These are phyloP conservation scores for Helarctos malayanus DNA, from an alignment of 2,797 vertebrate species.

Conservation along the genomic window DNA sequence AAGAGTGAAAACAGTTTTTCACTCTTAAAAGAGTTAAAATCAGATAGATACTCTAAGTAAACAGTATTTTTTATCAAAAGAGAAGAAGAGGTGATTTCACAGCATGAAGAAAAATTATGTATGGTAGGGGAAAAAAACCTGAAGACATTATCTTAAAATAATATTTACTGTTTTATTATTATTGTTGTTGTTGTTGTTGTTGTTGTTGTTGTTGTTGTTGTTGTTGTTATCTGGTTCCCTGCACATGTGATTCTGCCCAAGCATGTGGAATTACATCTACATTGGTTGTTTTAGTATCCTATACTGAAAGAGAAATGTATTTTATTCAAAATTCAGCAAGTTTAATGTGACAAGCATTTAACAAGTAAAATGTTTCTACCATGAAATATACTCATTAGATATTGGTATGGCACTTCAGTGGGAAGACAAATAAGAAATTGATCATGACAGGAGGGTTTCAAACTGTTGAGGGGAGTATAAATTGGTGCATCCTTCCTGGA, in stretches of 20 bases:
- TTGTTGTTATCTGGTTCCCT: neutral
- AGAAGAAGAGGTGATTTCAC: constrained; percentile 36
- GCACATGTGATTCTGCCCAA: neutral
- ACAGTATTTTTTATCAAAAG: constrained; percentile 53
- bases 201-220: neutral
- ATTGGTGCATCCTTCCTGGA: neutral
- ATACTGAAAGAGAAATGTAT: constrained; percentile 59
- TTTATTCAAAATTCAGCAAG: constrained; percentile 44
- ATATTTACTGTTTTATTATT: neutral
- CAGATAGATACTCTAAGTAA: neutral
- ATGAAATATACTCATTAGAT: constrained; percentile 68
- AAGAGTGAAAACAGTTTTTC: constrained; percentile 56
- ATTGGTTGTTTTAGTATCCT: neutral
- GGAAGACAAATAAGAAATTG: constrained; percentile 38
- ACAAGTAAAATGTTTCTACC: constrained; percentile 35
- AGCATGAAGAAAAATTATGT: constrained; percentile 35
- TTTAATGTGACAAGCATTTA: constrained; percentile 54
- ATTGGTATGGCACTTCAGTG: constrained; percentile 11
- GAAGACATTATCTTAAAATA: constrained; percentile 39
- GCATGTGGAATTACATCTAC: neutral
- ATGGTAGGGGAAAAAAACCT: neutral
- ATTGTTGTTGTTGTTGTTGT: neutral
- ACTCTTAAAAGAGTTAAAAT: constrained; percentile 51
- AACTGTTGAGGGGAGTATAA: neutral
- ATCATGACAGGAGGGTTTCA: neutral